These are phyloP conservation scores for Anomalospiza imberbis DNA, from an alignment of 2,797 vertebrate species.

Conservation along the genomic window DNA sequence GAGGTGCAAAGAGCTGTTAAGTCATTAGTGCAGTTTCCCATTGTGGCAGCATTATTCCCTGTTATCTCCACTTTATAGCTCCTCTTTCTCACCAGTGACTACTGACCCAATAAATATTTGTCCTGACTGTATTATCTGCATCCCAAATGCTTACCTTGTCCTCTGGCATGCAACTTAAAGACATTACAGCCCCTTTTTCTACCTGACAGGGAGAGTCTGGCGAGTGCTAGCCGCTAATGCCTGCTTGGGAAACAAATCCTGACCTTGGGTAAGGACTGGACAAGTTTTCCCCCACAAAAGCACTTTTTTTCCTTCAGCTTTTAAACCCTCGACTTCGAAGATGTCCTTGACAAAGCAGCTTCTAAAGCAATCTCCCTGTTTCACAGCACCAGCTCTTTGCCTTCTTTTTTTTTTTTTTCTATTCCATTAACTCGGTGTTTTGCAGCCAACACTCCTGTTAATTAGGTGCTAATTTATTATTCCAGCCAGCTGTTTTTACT, in stretches of 20 bases:
- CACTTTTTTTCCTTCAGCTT: neutral
- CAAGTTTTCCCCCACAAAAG: neutral
- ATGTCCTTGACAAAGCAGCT: neutral
- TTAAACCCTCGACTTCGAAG: neutral
- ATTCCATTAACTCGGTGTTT: constrained; percentile 18
- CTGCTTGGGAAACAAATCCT: neutral
- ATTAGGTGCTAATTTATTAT: constrained; percentile 53
- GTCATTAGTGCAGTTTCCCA: constrained; percentile 50
- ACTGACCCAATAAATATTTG: constrained; percentile 49
- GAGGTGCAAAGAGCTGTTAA: constrained; percentile 57
- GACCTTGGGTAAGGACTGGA: neutral
- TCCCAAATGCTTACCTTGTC: constrained; percentile 8
- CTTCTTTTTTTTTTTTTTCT: neutral
- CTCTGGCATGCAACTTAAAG: neutral
- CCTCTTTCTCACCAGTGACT: constrained; percentile 13
- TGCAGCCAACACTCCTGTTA: constrained; percentile 2
- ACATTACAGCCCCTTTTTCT: neutral
- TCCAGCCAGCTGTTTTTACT: neutral
- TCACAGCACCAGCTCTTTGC: neutral
- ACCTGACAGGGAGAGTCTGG: neutral
- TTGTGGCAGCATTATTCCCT: constrained; percentile 47
- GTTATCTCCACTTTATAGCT: constrained; percentile 53
- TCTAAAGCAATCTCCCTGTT: neutral
- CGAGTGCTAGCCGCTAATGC: neutral
- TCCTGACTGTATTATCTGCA: neutral